Base-by-base conservation (phyloP, 2,888 invertebrate genomes). In the Drosophila affinis region DNA sequence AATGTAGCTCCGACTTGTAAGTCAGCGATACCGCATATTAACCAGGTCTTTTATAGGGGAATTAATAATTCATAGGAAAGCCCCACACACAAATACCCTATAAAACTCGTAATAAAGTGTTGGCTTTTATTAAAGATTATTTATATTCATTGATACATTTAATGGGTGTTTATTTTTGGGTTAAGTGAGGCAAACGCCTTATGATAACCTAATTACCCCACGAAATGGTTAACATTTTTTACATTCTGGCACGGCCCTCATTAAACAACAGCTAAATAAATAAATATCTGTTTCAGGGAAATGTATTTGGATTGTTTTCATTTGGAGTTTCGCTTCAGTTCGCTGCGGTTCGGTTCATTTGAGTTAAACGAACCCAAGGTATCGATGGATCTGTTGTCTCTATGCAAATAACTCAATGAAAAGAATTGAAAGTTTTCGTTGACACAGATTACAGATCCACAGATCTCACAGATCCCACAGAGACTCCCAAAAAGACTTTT, bases 381-480 rank as follows among this genome's bases (percentile, higher is more conserved):
- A 12, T 12, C 12, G 29, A 9, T 54, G 21, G 46, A 12, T 17
- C n/a, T n/a, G n/a, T n/a, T 65, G 67, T 67, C 10, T 71, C 45
- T 68, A 72, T 78, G 74, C 57, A 60, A 73, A 76, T 72, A 27
- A 18, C 18, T 9, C 46, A 27, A 69, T 34, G 54, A 55, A 65
- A 56, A 60, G 81, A 78, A 80, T 81, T 80, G 84, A 83, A 80
- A 83, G 80, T 80, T 81, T 81, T 72, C 83, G 80, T 80, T 83
- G 84, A 77, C 83, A 83, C 71, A 83, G 63, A 78, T 80, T 64
- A 65, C 64, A 65, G 64, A 65, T 55, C 56, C 56, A 67, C 56
- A 65, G n/a, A n/a, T n/a, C n/a, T n/a, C n/a, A n/a, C n/a, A n/a
- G 65, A 67, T 65, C 51, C 64, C 39, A 14, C 56, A 51, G 65